Evolutionary conservation across 2,797 vertebrate species (phyloP).

Genomic region (Hoplostethus mediterraneus): DNA sequence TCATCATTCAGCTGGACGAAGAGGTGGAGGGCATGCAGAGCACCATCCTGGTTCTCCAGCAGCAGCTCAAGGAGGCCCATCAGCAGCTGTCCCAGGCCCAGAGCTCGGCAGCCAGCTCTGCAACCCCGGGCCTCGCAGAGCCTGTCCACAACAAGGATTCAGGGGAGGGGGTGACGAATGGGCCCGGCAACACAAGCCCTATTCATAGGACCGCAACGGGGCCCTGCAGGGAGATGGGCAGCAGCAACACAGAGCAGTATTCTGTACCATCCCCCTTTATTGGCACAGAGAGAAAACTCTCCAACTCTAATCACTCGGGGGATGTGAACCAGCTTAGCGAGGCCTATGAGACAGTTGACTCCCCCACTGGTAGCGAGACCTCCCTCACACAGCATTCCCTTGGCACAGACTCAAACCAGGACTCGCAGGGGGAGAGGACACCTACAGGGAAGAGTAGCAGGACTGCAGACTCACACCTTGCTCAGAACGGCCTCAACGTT

Average conservation of each 20-base stretch:
- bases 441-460: slow-evolving; percentile 87
- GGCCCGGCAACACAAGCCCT: slow-evolving; percentile 89
- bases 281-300: slow-evolving; percentile 88
- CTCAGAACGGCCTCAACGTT: slow-evolving; percentile 90
- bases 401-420: slow-evolving; percentile 93
- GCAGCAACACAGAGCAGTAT: slow-evolving; percentile 87
- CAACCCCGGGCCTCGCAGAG: slow-evolving; percentile 81
- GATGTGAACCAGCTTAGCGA: slow-evolving; percentile 91
- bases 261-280: slow-evolving; percentile 88
- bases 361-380: slow-evolving; percentile 92
- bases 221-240: slow-evolving; percentile 85
- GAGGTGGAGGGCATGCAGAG: slow-evolving; percentile 93
- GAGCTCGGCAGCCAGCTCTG: slow-evolving; percentile 66
- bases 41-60: slow-evolving; percentile 90
- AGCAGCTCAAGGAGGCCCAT: slow-evolving; percentile 88
- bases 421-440: slow-evolving; percentile 89
- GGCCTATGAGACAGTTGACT: slow-evolving; percentile 94
- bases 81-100: slow-evolving; percentile 60
- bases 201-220: slow-evolving; percentile 84
- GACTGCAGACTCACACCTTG: slow-evolving; percentile 89
- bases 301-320: slow-evolving; percentile 87
- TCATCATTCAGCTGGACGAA: slow-evolving; percentile 92
- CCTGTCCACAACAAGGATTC: slow-evolving; percentile 86
- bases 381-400: slow-evolving; percentile 92
- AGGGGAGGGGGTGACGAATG: slow-evolving; percentile 86